Evolutionary conservation across 2,888 invertebrate genomes (phyloP).

Genomic region (Slavum lentiscoides): DNA sequence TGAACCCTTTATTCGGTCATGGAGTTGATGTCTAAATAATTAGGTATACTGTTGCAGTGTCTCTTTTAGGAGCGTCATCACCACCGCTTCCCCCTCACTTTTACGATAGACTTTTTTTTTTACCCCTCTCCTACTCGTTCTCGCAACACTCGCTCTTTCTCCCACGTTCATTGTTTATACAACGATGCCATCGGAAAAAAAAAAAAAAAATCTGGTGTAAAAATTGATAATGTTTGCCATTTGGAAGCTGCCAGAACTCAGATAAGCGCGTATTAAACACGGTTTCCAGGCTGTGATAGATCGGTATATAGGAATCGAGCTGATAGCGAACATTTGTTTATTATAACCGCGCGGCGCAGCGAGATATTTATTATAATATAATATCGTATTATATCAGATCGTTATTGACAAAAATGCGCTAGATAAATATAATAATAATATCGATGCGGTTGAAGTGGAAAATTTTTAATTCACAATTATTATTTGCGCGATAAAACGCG

Average conservation of each 20-base stretch:
- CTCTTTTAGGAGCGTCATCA: slow-evolving; percentile 26
- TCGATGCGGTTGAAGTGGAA: too few species aligned
- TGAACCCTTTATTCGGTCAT: slow-evolving; percentile 46
- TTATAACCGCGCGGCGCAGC: neutral
- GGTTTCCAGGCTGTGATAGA: slow-evolving; percentile 35
- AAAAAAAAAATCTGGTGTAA: slow-evolving; percentile 36
- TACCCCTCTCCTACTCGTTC: neutral
- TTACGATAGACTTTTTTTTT: slow-evolving; percentile 17
- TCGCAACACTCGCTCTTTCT: slow-evolving; percentile 3
- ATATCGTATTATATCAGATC: neutral
- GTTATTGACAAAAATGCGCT: neutral
- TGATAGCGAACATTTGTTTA: slow-evolving; percentile 28
- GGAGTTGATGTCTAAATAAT: slow-evolving; percentile 53
- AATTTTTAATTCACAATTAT: too few species aligned
- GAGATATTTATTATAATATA: slow-evolving; percentile 14
- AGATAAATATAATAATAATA: too few species aligned
- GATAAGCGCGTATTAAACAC: slow-evolving; percentile 47
- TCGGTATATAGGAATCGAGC: slow-evolving; percentile 36
- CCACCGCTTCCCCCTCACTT: slow-evolving; percentile 17
- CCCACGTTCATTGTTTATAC: slow-evolving; percentile 39
- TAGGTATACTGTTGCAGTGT: slow-evolving; percentile 41
- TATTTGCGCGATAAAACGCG: too few species aligned
- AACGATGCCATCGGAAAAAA: slow-evolving; percentile 18
- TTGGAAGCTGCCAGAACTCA: slow-evolving; percentile 41
- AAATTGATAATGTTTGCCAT: slow-evolving; percentile 51